Evolutionary conservation across 2,888 invertebrate genomes (phyloP), one percentile per base, ranked within the genome.

Genomic region (Sturmia bella): DNA sequence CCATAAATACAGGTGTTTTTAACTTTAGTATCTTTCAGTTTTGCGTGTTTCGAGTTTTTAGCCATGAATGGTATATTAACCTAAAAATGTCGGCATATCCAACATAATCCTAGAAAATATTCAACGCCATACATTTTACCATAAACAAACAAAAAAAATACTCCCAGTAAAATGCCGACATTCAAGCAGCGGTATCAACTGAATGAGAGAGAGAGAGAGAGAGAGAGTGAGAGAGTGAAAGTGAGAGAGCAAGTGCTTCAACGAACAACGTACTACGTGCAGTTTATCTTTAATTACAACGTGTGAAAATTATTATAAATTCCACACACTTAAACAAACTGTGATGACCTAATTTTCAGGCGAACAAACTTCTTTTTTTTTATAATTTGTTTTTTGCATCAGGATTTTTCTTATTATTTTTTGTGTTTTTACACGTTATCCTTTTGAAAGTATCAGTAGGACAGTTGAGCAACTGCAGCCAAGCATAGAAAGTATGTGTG

Each of bases 201-300:
- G 37, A 64, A 68, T 48, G 63, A 12, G 24, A 19, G 56, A 43
- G 48, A 39, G 41, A 39, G 54, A 37, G 64, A 68, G 66, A 59
- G 63, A n/a, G 24, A 37, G 56, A 56, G 48, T 32, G 50, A 24
- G 54, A 15, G 57, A 68, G 54, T 3, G 63, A 43, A 56, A 1
- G 57, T 50, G 17, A 24, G 61, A 72, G n/a, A n/a, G n/a, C n/a
- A n/a, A n/a, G n/a, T n/a, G n/a, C n/a, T n/a, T n/a, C n/a, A n/a
- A n/a, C n/a, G n/a, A n/a, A n/a, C n/a, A n/a, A n/a, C n/a, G n/a
- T n/a, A n/a, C n/a, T n/a, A 76, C 76, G 76, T 80, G 70, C 72
- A 66, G 75, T 80, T 80, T 80, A 80, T 80, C 80, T 80, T 76
- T 80, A 80, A 80, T 80, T 80, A 76, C 80, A 80, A 70, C 80